phyloP scores from a whole-genome alignment of 2,797 vertebrate species.

The Eulemur mongoz region DNA sequence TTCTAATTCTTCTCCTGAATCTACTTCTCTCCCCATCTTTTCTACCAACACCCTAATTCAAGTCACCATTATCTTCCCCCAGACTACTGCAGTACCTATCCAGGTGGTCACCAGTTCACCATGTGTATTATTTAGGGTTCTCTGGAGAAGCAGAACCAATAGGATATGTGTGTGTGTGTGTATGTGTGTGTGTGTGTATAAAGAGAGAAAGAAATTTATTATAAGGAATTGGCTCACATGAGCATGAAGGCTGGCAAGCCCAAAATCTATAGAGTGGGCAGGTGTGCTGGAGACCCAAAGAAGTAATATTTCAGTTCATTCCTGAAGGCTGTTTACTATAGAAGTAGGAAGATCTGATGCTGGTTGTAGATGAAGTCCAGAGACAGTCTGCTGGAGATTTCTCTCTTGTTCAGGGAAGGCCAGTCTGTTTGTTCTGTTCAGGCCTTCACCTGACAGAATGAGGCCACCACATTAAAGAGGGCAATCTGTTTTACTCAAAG shows the following conservation, averaged over 20 bases:
- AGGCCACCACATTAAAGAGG: neutral
- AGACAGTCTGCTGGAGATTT: neutral
- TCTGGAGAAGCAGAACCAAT: neutral
- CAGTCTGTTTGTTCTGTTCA: neutral
- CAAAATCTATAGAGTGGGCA: neutral
- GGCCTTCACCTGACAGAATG: neutral
- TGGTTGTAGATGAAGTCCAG: neutral
- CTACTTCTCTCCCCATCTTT: neutral
- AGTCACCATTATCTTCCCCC: neutral
- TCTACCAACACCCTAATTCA: neutral
- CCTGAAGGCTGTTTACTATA: neutral
- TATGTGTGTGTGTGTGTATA: neutral
- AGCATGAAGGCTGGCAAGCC: neutral
- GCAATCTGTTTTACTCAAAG: neutral
- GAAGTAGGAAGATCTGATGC: neutral
- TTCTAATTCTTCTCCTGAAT: neutral
- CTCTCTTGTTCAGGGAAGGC: neutral
- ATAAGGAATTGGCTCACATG: neutral
- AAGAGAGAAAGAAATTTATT: neutral
- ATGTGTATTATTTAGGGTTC: neutral
- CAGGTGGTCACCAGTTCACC: neutral
- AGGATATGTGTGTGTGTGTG: neutral
- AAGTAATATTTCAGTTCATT: neutral
- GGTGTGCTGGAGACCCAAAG: neutral
- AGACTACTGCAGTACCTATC: neutral